Evolutionary conservation across 2,888 invertebrate genomes (phyloP).

Genomic region (Idaea straminata): DNA sequence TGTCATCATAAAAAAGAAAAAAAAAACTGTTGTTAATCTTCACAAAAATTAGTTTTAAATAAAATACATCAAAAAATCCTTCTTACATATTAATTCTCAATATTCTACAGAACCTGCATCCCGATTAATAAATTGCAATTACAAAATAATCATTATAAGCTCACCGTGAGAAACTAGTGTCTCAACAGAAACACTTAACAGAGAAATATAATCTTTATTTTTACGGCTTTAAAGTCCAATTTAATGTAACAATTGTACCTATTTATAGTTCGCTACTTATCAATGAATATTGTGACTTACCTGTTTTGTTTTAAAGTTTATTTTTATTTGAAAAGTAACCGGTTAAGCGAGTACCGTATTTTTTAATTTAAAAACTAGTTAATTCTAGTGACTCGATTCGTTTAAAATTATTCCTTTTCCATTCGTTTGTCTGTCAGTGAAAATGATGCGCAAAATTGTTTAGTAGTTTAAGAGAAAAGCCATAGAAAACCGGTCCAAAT

Average conservation of each 20-base stretch:
- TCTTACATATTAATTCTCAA: background rate
- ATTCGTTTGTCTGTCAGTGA: background rate
- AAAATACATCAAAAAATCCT: slow-evolving; percentile 15
- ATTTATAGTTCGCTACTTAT: background rate
- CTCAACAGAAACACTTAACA: background rate
- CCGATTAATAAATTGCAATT: background rate
- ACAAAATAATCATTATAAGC: slow-evolving; percentile 11
- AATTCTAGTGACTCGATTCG: background rate
- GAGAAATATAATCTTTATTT: background rate
- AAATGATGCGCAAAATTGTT: background rate
- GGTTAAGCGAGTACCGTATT: no score
- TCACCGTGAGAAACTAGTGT: slow-evolving; percentile 14
- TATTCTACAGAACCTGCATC: background rate
- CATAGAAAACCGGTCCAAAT: background rate
- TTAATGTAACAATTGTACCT: background rate
- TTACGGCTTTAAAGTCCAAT: background rate
- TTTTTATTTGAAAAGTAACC: no score
- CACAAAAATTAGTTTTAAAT: no score
- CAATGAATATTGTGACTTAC: background rate
- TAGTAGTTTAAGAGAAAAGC: background rate
- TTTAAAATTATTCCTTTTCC: background rate
- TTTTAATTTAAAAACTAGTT: background rate
- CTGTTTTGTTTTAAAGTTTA: background rate
- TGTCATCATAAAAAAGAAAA: no score
- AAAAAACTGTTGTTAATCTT: no score